Base-by-base conservation (phyloP, 2,797 vertebrate species). In the Acrossocheilus wenchowensis region DNA sequence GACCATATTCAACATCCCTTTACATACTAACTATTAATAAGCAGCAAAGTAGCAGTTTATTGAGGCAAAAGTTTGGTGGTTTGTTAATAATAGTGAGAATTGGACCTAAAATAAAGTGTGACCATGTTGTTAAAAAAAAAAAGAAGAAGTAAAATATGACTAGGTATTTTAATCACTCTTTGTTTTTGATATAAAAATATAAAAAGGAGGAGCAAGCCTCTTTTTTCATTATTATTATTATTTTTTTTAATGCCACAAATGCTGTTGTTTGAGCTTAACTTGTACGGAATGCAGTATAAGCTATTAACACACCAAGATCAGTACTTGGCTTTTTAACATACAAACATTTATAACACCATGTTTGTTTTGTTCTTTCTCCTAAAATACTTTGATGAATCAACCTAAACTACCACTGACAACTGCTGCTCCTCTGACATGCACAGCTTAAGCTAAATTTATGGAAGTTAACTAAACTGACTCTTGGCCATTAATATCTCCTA, bases 401-500 rank as follows among this genome's bases (percentile, higher is more conserved):
- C 26, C 21, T 62, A 64, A 82, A 71, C 50, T 68, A 39, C 26
- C 43, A 43, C 77, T 41, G 30, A 84, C 88, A 71, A 43, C 88
- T 91, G 93, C 83, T 91, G 50, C 93, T 90, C 89, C 88, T 71
- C 43, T 89, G 92, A 88, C 91, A 92, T 88, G 81, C 68, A 79
- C 72, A 87, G 73, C 86, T 79, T 75, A 87, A 81, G 89, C 92
- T 92, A 88, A 75, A 89, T 88, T 86, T 88, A 90, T 89, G 80
- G 87, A 48, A 78, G 77, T 85, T 74, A 90, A 66, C 90, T 91
- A 90, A 93, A 86, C 83, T 91, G 94, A 94, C 92, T 91, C 93
- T 92, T 84, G 87, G 21, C 86, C 92, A 93, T 95, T 93, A 94
- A 93, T 92, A 91, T 86, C 82, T 86, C 88, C 90, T 94, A 95